Percentiles rank a stretch among this genome's conserved stretches.
These are phyloP conservation scores for Lepus townsendii DNA, from an alignment of 2,797 vertebrate species.

Conservation along the genomic window DNA sequence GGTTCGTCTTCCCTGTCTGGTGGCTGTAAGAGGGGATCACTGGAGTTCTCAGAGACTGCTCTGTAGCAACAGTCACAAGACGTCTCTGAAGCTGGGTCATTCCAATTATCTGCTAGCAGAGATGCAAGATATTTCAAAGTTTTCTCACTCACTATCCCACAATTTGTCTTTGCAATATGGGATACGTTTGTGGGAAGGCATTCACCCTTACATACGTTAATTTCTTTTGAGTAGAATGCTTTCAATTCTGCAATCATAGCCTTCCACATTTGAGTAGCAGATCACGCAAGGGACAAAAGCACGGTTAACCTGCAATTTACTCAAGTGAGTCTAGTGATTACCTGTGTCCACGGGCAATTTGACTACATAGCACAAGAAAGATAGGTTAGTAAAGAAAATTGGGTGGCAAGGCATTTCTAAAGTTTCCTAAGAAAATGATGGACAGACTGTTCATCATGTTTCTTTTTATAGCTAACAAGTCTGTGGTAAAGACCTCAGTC, in stretches of 20 bases:
- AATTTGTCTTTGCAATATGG: neutral
- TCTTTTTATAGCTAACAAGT: neutral
- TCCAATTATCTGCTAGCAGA: constrained; percentile 13
- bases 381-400: neutral
- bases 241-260: neutral
- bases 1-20: neutral
- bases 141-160: neutral
- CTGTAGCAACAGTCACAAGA: neutral
- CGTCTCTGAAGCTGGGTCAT: neutral
- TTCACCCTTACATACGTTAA: neutral
- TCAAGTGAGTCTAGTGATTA: neutral
- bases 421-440: neutral
- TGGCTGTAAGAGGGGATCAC: neutral
- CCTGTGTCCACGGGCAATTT: neutral
- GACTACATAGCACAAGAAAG: rapidly evolving
- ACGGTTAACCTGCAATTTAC: neutral
- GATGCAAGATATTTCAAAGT: neutral
- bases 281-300: neutral
- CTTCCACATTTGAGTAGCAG: neutral
- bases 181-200: neutral
- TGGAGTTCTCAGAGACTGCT: neutral
- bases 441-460: neutral
- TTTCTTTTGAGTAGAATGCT: neutral
- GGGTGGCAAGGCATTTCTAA: neutral
- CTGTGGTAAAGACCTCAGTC: neutral